Percentiles rank a stretch among this genome's conserved stretches.
Evolutionary conservation across 2,797 vertebrate species (phyloP).

Genomic region (Mastacembelus armatus): DNA sequence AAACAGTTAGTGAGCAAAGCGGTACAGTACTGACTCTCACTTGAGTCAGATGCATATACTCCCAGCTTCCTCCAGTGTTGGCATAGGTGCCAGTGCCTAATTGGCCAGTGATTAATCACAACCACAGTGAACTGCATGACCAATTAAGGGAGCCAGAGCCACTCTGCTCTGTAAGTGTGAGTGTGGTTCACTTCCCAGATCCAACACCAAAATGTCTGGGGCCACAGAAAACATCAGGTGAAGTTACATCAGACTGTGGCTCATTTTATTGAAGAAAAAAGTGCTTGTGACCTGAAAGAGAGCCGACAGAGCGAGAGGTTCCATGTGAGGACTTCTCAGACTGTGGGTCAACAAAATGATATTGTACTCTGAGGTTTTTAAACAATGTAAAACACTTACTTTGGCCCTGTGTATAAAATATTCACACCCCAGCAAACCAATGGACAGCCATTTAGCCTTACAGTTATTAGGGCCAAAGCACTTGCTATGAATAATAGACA

Average conservation of each 20-base stretch:
- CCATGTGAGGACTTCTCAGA: background rate
- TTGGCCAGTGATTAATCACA: conserved; percentile 78
- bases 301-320: background rate
- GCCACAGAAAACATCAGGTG: conserved; percentile 27
- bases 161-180: conserved; percentile 28
- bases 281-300: background rate
- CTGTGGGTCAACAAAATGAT: conserved; percentile 6
- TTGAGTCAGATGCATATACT: conserved; percentile 53
- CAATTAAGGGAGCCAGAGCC: conserved; percentile 64
- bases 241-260: conserved; percentile 9
- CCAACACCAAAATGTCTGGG: conserved; percentile 38
- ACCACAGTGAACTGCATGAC: conserved; percentile 65
- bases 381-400: conserved; percentile 27
- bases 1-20: conserved; percentile 66
- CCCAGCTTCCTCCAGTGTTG: conserved; percentile 39
- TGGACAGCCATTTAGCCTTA: conserved; percentile 58
- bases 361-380: conserved; percentile 32
- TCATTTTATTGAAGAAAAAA: conserved; percentile 2
- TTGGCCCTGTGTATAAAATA: conserved; percentile 58
- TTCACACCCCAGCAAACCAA: conserved; percentile 59
- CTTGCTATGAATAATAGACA: conserved; percentile 76
- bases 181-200: conserved; percentile 46
- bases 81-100: conserved; percentile 74
- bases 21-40: conserved; percentile 54
- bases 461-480: conserved; percentile 66